A percentile compares a stretch with the other conserved stretches of the same genome.
phyloP scores from a whole-genome alignment of 2,113 vertebrate genomes.

The Microcebus jonahi region DNA sequence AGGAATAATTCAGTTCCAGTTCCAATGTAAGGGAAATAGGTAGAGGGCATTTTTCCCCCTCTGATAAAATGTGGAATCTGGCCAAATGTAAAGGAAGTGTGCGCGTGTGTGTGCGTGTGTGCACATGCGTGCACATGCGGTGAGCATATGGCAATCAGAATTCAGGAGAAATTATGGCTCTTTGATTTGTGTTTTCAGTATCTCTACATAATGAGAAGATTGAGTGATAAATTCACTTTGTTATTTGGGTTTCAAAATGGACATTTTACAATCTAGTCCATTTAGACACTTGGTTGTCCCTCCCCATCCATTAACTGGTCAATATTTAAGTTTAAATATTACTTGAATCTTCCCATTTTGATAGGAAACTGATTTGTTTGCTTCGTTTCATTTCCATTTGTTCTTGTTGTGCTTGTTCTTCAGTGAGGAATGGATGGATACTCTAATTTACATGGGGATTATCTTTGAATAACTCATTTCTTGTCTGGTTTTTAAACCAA shows the following conservation, averaged over 20 bases:
- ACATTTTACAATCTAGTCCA: not conserved
- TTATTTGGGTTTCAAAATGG: not conserved
- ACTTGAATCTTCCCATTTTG: not conserved
- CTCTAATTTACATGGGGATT: not conserved
- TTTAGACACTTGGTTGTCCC: not conserved
- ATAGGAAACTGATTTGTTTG: not conserved
- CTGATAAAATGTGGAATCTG: not conserved
- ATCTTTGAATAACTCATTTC: not conserved
- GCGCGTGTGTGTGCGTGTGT: not conserved
- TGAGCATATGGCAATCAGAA: not conserved
- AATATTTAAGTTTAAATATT: not conserved
- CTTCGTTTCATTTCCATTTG: not conserved
- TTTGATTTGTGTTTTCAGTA: not conserved
- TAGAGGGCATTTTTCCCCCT: not conserved
- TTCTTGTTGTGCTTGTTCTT: not conserved
- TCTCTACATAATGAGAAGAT: not conserved
- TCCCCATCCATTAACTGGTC: not conserved
- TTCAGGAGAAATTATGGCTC: not conserved
- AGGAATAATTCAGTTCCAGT: not conserved
- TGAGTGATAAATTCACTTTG: not conserved
- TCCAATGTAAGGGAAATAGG: not conserved
- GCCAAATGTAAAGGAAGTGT: not conserved
- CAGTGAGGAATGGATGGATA: not conserved
- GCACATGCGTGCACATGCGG: fast-evolving
- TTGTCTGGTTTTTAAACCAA: not conserved